These are phyloP conservation scores for Hydropsyche tenuis DNA, from an alignment of 1,140 invertebrate genomes.

Conservation along the genomic window DNA sequence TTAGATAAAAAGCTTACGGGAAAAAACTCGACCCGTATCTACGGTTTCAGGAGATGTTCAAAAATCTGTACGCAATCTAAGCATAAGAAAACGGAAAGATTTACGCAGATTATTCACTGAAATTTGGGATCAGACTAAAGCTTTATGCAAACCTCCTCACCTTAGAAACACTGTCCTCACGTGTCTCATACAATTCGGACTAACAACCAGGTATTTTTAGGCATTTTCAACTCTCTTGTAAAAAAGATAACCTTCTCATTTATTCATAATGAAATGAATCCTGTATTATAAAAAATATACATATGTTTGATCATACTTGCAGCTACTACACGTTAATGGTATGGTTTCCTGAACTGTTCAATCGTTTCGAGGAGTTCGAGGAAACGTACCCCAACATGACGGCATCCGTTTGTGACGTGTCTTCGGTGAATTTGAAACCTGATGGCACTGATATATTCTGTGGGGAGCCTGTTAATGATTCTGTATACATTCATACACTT, in stretches of 20 bases:
- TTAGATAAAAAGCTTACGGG: constrained; percentile 71
- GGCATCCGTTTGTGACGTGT: constrained; percentile 76
- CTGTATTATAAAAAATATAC: too few species aligned
- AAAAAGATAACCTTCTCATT: constrained; percentile 4
- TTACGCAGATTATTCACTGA: constrained; percentile 69
- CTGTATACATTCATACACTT: constrained; percentile 74
- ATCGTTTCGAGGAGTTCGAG: constrained; percentile 76
- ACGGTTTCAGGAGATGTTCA: constrained; percentile 59
- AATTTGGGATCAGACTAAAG: constrained; percentile 72
- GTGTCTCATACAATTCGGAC: constrained; percentile 75
- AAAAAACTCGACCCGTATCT: constrained; percentile 70
- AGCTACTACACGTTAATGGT: constrained; percentile 85
- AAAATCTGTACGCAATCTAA: constrained; percentile 65
- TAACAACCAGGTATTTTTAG: constrained; percentile 70
- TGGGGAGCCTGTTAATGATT: constrained; percentile 65
- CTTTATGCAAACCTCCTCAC: constrained; percentile 72
- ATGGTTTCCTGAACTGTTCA: constrained; percentile 83
- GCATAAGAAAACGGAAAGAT: constrained; percentile 71
- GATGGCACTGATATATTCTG: constrained; percentile 62
- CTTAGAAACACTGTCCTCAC: constrained; percentile 74
- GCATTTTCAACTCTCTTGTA: neutral
- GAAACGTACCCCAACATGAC: constrained; percentile 65
- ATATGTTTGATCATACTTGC: too few species aligned
- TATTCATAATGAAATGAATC: neutral
- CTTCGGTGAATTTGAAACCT: constrained; percentile 59